Evolutionary conservation across 2,797 vertebrate genomes (phyloP).

Genomic region (Merluccius polli): DNA sequence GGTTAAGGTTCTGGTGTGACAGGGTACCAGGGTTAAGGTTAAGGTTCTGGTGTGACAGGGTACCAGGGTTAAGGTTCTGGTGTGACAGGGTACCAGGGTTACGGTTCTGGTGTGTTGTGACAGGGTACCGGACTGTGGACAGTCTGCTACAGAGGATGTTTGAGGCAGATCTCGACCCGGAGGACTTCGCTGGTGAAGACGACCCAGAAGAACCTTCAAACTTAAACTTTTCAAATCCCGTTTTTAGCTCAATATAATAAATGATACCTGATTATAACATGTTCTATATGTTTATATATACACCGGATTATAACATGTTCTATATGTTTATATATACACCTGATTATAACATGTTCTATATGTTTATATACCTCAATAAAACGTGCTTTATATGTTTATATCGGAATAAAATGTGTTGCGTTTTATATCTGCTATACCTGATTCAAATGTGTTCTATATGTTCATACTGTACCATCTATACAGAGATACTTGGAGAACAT

Average conservation of each 20-base stretch:
- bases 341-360: not conserved
- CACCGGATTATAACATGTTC: no score
- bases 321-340: not conserved
- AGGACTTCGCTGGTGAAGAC: constrained; percentile 75
- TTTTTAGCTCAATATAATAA: constrained; percentile 53
- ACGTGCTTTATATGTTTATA: no score
- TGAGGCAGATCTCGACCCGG: constrained; percentile 82
- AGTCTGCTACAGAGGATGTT: constrained; percentile 89
- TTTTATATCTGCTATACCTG: no score
- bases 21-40: constrained; percentile 81
- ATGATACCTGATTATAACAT: not conserved
- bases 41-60: no score
- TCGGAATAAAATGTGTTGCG: no score
- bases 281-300: not conserved
- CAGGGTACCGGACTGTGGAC: constrained; percentile 89
- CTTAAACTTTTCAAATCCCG: constrained; percentile 59
- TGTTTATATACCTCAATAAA: not conserved
- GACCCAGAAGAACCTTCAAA: constrained; percentile 62
- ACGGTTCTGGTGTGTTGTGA: not conserved
- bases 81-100: not conserved
- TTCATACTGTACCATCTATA: not conserved
- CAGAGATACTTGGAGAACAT: not conserved
- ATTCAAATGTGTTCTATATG: no score
- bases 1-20: constrained; percentile 7
- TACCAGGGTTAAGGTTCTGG: no score